phyloP scores from a whole-genome alignment of 2,888 invertebrate species.

The Seira musarum region DNA sequence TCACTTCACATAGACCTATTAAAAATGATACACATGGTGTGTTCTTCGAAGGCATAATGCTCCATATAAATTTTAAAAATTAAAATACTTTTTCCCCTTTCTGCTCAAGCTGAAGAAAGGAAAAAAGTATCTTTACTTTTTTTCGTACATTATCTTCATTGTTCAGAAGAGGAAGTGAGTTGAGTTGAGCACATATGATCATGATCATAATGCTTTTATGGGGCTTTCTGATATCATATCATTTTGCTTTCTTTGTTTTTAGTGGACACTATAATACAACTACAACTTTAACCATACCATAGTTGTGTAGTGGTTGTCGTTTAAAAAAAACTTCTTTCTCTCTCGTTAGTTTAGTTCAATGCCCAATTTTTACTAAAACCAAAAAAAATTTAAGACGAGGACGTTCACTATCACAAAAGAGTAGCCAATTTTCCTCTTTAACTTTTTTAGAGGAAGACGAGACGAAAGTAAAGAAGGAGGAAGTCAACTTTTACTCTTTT shows the following conservation, averaged over 20 bases:
- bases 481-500: neutral
- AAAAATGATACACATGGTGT: conserved; percentile 1
- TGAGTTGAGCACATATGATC: too few relatives aligned
- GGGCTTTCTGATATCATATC: neutral
- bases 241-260: too few relatives aligned
- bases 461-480: neutral
- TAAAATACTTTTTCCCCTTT: neutral
- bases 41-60: neutral
- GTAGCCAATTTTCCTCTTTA: neutral
- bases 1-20: neutral
- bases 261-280: too few relatives aligned
- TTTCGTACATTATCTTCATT: too few relatives aligned
- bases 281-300: too few relatives aligned
- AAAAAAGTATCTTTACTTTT: neutral
- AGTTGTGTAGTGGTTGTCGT: too few relatives aligned
- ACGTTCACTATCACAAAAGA: neutral
- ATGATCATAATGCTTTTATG: neutral
- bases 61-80: conserved; percentile 6
- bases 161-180: neutral
- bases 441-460: neutral
- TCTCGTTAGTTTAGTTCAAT: conserved; percentile 13
- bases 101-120: neutral
- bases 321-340: neutral
- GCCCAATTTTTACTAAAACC: neutral
- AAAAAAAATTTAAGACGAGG: neutral